Conservation (phyloP, 1,140 invertebrate species). For the Macrocentrus cingulum region DNA sequence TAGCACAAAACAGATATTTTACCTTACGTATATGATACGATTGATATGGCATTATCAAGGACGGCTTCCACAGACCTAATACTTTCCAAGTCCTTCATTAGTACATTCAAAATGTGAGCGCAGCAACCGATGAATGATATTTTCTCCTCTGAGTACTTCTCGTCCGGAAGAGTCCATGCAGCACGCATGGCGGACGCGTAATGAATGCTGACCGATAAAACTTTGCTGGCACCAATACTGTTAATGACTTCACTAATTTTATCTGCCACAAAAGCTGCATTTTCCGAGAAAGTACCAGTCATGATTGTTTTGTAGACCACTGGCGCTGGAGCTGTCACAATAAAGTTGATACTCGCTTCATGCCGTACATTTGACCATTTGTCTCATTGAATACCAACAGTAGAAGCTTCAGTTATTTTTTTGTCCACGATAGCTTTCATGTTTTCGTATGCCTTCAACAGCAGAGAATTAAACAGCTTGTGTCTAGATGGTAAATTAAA, state of each 20-base stretch:
- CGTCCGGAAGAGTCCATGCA: constrained; percentile 12
- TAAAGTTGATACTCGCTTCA: constrained; percentile 17
- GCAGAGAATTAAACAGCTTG: too few species aligned
- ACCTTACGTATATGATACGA: too few species aligned
- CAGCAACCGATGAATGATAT: constrained; percentile 17
- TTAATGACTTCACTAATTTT: constrained; percentile 14
- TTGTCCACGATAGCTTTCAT: constrained; percentile 7
- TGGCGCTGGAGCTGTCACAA: constrained; percentile 16
- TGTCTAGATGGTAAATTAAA: too few species aligned
- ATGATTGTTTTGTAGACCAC: constrained; percentile 13
- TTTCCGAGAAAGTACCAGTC: constrained; percentile 8
- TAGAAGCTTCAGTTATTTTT: constrained; percentile 6
- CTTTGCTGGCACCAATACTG: constrained; percentile 11
- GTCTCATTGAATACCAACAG: constrained; percentile 16
- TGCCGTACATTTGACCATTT: constrained; percentile 13
- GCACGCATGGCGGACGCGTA: constrained; percentile 11
- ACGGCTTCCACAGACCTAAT: too few species aligned
- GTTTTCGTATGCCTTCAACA: not conserved
- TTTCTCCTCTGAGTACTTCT: constrained; percentile 12
- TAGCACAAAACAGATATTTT: too few species aligned
- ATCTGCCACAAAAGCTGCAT: constrained; percentile 13
- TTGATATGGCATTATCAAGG: too few species aligned
- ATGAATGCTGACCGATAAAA: constrained; percentile 15
- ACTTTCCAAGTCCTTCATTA: too few species aligned
- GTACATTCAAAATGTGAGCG: constrained; percentile 20